Base-by-base conservation (phyloP, 2,797 vertebrate genomes). In the Oreonectes daqikongensis region DNA sequence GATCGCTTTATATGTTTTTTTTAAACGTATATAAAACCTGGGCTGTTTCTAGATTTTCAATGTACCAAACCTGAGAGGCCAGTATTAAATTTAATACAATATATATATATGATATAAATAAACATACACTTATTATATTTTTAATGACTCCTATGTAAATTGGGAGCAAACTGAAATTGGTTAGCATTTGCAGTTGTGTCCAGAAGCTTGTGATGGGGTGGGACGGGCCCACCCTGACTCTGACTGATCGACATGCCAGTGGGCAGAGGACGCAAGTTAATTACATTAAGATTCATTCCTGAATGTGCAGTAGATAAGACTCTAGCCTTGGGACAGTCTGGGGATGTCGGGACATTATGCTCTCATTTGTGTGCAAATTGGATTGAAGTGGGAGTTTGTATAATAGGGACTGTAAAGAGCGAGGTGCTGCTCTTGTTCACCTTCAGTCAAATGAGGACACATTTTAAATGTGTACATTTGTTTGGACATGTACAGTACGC, bases 311-410 rank as follows among this genome's bases (percentile, higher is more conserved):
- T 84, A 89, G 90, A 93, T 92, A 92, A 90, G 89, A 90, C 89
- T 88, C 88, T 90, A 88, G 90, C 90, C 89, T 50, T 52, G 44
- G 80, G 89, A 90, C 82, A 84, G 88, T 88, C 88, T 30, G 50
- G 90, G 89, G 91, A 89, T 50, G 76, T 32, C n/a, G 6, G 79
- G 81, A 87, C 89, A 90, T 92, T 92, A 92, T 91, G 90, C 91
- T 92, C 92, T 91, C 85, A 93, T 93, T 92, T 93, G 92, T 93
- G 91, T 94, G 92, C 91, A 93, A 93, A 94, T 94, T 93, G 84
- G 92, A 91, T 92, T 78, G 83, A 89, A 86, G 86, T 71, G 55
- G 80, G 79, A 80, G 85, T 82, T 80, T 85, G 79, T 87, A 81
- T 89, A 88, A 89, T 86, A 81, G 71, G 78, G 80, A 63, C 44